A percentile compares a stretch with the other conserved stretches of the same genome.
phyloP scores from a whole-genome alignment of 2,113 vertebrate species.

The Danionella cerebrum region DNA sequence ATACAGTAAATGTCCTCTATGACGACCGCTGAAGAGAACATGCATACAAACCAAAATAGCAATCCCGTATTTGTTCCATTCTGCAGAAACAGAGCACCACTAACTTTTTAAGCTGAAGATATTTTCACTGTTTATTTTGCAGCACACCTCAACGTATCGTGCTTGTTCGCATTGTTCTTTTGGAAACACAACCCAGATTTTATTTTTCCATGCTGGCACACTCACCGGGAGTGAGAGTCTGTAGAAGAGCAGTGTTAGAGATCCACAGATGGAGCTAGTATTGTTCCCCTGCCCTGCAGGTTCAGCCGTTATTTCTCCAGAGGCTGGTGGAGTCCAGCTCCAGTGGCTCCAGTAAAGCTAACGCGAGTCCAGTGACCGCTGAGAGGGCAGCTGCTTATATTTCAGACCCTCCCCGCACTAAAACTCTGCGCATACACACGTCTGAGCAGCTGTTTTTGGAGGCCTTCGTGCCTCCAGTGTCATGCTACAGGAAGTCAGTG shows the following conservation, averaged over 20 bases:
- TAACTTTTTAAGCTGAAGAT: too few species aligned
- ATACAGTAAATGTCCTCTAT: too few species aligned
- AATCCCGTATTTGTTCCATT: too few species aligned
- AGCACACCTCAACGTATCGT: too few species aligned
- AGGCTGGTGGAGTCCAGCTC: conserved; percentile 77
- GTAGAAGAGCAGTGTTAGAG: conserved; percentile 48
- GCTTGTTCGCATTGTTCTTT: too few species aligned
- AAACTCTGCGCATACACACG: conserved; percentile 52
- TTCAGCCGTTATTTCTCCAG: conserved; percentile 59
- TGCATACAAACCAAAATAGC: too few species aligned
- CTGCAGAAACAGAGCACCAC: too few species aligned
- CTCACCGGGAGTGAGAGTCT: conserved; percentile 54
- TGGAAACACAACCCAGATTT: too few species aligned
- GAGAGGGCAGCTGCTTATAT: conserved; percentile 77
- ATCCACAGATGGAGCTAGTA: conserved; percentile 54
- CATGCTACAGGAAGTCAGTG: conserved; percentile 26
- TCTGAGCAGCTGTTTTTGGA: conserved; percentile 77
- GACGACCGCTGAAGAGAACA: too few species aligned
- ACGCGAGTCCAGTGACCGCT: conserved; percentile 61
- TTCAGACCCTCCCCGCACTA: conserved; percentile 66
- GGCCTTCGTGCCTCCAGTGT: conserved; percentile 56
- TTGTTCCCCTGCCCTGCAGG: conserved; percentile 51
- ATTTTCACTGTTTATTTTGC: too few species aligned
- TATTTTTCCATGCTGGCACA: conserved; percentile 18
- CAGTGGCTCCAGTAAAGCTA: conserved; percentile 52